Evolutionary conservation across 2,888 invertebrate species (phyloP).

Genomic region (Heliothis peltigera): DNA sequence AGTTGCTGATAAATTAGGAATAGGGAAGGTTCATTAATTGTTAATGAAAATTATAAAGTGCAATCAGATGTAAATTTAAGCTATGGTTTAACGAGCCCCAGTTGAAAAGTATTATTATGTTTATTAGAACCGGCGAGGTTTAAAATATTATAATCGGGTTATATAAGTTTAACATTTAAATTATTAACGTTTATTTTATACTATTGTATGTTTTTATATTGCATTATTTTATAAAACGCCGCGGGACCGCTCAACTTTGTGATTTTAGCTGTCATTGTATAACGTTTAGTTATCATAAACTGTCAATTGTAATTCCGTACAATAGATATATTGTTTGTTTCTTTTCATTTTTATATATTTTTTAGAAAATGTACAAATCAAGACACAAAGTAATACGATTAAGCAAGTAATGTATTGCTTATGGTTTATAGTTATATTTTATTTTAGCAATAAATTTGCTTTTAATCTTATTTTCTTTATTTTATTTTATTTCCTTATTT

Average conservation of each 20-base stretch:
- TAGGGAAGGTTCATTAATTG: constrained; percentile 77
- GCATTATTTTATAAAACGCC: constrained; percentile 78
- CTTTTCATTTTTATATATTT: constrained; percentile 76
- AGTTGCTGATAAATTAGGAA: constrained; percentile 75
- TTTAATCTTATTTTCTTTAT: constrained; percentile 85
- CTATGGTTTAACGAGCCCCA: constrained; percentile 83
- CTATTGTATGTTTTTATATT: constrained; percentile 84
- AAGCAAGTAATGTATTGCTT: constrained; percentile 86
- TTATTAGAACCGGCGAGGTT: constrained; percentile 88
- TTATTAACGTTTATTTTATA: constrained; percentile 88
- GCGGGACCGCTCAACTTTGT: constrained; percentile 82
- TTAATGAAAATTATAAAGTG: constrained; percentile 86
- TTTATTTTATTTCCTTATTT: constrained; percentile 77
- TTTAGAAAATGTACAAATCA: constrained; percentile 87
- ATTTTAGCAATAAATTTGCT: constrained; percentile 90
- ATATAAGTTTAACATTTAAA: constrained; percentile 87
- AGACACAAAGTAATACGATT: constrained; percentile 77
- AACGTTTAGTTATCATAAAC: constrained; percentile 62
- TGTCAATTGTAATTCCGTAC: constrained; percentile 60
- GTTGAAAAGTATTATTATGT: constrained; percentile 90
- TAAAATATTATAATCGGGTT: constrained; percentile 89
- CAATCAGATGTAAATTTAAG: constrained; percentile 88
- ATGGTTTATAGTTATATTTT: constrained; percentile 88
- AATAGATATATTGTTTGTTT: constrained; percentile 63
- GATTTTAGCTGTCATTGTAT: constrained; percentile 69